Base-by-base conservation (phyloP, 2,113 vertebrate species). In the Rhinoptilus africanus region DNA sequence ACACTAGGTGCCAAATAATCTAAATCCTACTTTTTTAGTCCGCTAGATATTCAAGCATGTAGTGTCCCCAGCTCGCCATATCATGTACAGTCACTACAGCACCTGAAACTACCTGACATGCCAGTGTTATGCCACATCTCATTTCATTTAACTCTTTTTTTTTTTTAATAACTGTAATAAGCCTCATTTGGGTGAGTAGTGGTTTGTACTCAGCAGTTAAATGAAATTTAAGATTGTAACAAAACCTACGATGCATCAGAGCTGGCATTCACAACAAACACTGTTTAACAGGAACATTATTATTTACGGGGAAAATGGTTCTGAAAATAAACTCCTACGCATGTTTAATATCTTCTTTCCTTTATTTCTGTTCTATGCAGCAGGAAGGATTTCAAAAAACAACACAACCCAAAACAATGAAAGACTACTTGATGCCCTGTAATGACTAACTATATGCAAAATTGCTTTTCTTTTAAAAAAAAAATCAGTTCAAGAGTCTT, bases 241-340 rank as follows among this genome's bases (percentile, higher is more conserved):
- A 88, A 90, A 83, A 75, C 35, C 27, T 79, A 78, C 5, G 3
- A 74, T 74, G 51, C 64, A 96, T 90, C 85, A 89, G 87, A 91
- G 13, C 17, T 74, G 54, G 32, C 51, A 86, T 74, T 88, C 43
- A 34, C 85, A 69, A 83, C 45, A 89, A 96, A 91, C 59, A 76
- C 26, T 66, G 22, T 72, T 94, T 93, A 95, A 89, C 8, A 69
- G 66, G 67, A 94, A 89, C 62, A 30, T 79, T 76, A 88, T 93
- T 96, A 92, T 94, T 97, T 94, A 85, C 39, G n/a, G 30, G 53
- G 20, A 85, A 87, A 95, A 89, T 22, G 6, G 48, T 68, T 82
- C 83, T 89, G 92, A 95, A 96, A 95, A 95, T 75, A 93, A 95
- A 92, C 66, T 91, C 86, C 94, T 89, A 92, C 7, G 1, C 73